These are phyloP conservation scores for Pachyuromys duprasi DNA, from an alignment of 2,797 vertebrate genomes.

Conservation along the genomic window DNA sequence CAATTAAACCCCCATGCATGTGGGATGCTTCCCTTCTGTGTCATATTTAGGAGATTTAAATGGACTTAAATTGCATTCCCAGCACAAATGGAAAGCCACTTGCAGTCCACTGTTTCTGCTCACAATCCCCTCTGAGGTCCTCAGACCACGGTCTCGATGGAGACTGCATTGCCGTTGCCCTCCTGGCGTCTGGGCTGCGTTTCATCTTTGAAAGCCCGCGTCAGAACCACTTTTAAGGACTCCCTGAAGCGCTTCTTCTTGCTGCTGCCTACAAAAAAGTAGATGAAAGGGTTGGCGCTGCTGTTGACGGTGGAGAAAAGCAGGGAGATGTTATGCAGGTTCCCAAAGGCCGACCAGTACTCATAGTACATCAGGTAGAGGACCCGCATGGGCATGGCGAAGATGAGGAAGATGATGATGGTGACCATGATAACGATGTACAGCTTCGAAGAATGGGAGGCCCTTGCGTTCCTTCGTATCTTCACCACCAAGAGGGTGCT, in stretches of 20 bases:
- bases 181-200: conserved; percentile 78
- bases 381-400: conserved; percentile 85
- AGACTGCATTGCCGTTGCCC: conserved; percentile 65
- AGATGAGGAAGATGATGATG: conserved; percentile 87
- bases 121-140: not conserved
- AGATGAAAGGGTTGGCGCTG: conserved; percentile 87
- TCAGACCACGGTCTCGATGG: conserved; percentile 85
- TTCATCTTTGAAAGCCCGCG: conserved; percentile 86
- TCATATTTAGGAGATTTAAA: not conserved
- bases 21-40: not conserved
- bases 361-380: conserved; percentile 52
- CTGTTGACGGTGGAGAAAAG: conserved; percentile 87
- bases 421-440: conserved; percentile 87
- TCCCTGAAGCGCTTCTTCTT: conserved; percentile 88
- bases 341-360: conserved; percentile 78
- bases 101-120: not conserved
- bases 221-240: conserved; percentile 88
- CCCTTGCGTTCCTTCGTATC: conserved; percentile 83
- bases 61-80: not conserved
- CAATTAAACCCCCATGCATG: not conserved
- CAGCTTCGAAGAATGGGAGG: conserved; percentile 85
- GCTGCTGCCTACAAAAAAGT: conserved; percentile 89
- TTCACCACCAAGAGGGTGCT: conserved; percentile 86
- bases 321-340: conserved; percentile 82
- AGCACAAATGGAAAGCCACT: not conserved